Base-by-base conservation (phyloP, 2,113 vertebrate genomes). In the Hippopotamus amphibius region DNA sequence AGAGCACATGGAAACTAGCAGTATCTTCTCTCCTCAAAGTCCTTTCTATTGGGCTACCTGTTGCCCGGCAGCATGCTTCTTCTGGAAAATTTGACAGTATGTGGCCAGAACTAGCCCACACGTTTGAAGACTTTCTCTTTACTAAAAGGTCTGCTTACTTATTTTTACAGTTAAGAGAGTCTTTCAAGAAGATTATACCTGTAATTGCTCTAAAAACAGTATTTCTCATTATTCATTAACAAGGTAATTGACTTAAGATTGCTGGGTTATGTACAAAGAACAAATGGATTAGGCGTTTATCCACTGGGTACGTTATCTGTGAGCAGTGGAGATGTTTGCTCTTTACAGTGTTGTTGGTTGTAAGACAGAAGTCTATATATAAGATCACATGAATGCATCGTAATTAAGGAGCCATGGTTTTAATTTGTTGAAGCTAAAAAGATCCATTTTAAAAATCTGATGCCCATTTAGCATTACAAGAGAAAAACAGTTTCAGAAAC, bases 101-200 rank as follows among this genome's bases (percentile, higher is more conserved):
- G 99, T 99, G 99, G 99, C 99, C 99, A 57, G 99, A 99, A 97
- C 97, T 99, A 97, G 99, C 99, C 16, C 99, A 98, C 66, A 99
- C 99, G 92, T 99, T 99, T 97, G 99, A 99, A 98, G 99, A 99
- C 97, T 99, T 99, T 98, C 99, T 99, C 88, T 99, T 99, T 98
- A 99, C 99, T 93, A 99, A 99, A 99, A 99, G 99, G 99, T 99
- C 98, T 96, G 97, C 11, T 15, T 16, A 57, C 98, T 96, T 3
- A 82, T 69, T 30, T 87, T 30, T 37, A 94, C 43, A 95, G 66
- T 92, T 71, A 86, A 63, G 33, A 85, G n/a, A 90, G 0, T 55
- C 59, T 97, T 90, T 97, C 4, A 81, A 63, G 37, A 87, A 93
- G 53, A 55, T 90, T 91, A 55, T 87, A 80, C 88, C 69, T 90